A percentile compares a stretch with the other conserved stretches of the same genome.
phyloP scores from a whole-genome alignment of 2,113 vertebrate genomes.

The Nettapus auritus region DNA sequence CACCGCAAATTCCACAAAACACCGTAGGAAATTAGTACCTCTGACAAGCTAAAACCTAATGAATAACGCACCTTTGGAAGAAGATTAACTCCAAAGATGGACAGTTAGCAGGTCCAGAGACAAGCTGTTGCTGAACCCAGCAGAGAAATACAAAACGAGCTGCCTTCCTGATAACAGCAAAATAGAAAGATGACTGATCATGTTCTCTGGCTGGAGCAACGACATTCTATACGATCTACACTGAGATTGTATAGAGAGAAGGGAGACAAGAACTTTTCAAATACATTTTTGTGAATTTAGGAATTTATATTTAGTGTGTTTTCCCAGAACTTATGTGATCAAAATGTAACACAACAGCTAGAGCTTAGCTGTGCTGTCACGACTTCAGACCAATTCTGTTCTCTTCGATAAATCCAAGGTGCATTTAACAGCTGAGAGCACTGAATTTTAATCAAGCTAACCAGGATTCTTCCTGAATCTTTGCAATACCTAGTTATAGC shows the following conservation, averaged over 20 bases:
- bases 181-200: background rate
- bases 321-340: background rate
- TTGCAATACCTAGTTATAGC: background rate
- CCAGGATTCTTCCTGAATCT: background rate
- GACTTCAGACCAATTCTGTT: background rate
- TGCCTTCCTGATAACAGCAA: background rate
- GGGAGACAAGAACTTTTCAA: background rate
- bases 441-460: background rate
- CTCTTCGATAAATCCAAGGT: background rate
- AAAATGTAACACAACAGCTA: background rate
- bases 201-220: background rate
- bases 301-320: background rate
- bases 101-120: background rate
- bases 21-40: background rate
- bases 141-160: background rate
- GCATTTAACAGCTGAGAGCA: background rate
- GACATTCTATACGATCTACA: background rate
- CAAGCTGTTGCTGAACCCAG: background rate
- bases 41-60: background rate
- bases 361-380: background rate
- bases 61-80: background rate
- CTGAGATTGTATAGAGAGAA: background rate
- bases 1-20: background rate
- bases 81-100: background rate
- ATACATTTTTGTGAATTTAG: background rate